phyloP scores from a whole-genome alignment of 2,888 invertebrate species.

The Amphiduros pacificus region DNA sequence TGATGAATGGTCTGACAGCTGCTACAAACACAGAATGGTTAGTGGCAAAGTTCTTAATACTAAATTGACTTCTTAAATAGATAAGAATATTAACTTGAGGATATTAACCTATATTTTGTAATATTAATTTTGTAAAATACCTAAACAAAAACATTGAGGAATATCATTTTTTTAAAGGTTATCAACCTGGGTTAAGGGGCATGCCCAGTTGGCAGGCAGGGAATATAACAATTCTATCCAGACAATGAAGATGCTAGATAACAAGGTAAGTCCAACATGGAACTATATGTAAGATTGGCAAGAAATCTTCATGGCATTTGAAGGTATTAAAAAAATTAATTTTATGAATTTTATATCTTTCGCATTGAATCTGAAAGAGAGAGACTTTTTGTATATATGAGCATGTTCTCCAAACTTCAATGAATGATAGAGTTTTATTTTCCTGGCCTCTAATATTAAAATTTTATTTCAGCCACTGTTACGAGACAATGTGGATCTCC shows the following conservation, averaged over 20 bases:
- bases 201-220: slow-evolving; percentile 68
- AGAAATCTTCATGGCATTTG: too few relatives aligned
- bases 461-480: slow-evolving; percentile 49
- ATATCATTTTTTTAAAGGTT: slow-evolving; percentile 49
- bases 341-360: too few relatives aligned
- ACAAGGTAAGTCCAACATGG: slow-evolving; percentile 53
- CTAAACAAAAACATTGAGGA: too few relatives aligned
- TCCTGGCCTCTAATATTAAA: not conserved
- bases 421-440: not conserved
- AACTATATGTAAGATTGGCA: not conserved
- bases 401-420: not conserved
- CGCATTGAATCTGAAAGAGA: too few relatives aligned
- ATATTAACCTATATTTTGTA: too few relatives aligned
- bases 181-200: slow-evolving; percentile 61
- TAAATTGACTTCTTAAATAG: too few relatives aligned
- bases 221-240: slow-evolving; percentile 72
- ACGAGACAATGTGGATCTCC: slow-evolving; percentile 70
- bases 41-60: too few relatives aligned
- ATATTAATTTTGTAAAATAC: too few relatives aligned
- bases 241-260: slow-evolving; percentile 69
- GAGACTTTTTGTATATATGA: too few relatives aligned
- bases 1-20: slow-evolving; percentile 65
- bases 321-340: too few relatives aligned
- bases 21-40: not conserved
- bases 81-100: too few relatives aligned